These are phyloP conservation scores for Crotophaga sulcirostris DNA, from an alignment of 2,113 vertebrate genomes.

Conservation along the genomic window DNA sequence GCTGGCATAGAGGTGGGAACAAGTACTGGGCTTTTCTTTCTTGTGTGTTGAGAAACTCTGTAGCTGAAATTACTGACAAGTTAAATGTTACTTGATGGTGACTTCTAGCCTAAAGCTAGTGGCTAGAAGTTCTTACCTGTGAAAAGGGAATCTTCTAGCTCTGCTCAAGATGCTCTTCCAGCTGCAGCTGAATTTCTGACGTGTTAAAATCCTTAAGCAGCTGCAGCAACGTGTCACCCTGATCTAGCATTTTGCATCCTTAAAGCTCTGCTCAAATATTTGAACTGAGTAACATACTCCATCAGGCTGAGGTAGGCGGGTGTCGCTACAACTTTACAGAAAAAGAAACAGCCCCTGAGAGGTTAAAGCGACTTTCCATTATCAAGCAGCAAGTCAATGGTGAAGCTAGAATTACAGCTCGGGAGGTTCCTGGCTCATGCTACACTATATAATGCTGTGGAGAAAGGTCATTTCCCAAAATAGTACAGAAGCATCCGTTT, in stretches of 20 bases:
- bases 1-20: neutral
- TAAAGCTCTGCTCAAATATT: neutral
- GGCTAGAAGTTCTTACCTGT: neutral
- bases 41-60: neutral
- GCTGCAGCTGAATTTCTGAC: neutral
- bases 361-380: neutral
- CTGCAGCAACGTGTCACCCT: neutral
- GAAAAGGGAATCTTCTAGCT: neutral
- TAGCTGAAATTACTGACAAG: neutral
- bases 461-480: slow-evolving; percentile 65
- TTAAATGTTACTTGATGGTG: neutral
- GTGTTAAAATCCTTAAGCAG: neutral
- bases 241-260: neutral
- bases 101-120: neutral
- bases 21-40: neutral
- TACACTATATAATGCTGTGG: neutral
- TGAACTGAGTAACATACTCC: neutral
- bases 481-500: slow-evolving; percentile 15
- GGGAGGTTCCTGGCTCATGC: neutral
- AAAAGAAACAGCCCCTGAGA: neutral
- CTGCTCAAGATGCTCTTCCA: neutral
- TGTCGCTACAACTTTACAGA: neutral
- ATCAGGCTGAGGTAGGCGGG: neutral
- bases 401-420: slow-evolving; percentile 44
- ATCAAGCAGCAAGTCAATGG: neutral